A percentile compares a stretch with the other conserved stretches of the same genome.
Conservation (phyloP, 2,888 invertebrate genomes). For the Aspidapion aeneum region DNA sequence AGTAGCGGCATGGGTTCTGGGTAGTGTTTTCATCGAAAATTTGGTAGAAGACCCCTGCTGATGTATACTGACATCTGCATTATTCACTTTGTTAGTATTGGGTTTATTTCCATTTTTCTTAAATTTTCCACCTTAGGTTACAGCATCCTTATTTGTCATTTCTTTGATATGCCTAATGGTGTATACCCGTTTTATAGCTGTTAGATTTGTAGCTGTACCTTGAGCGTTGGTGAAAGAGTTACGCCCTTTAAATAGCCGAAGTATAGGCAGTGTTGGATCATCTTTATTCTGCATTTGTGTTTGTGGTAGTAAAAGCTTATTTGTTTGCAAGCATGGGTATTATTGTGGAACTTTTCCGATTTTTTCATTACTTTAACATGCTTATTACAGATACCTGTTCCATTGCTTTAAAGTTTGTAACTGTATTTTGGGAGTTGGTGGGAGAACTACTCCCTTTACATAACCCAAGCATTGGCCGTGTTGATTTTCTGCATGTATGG, state of each 20-base stretch:
- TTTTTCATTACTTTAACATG: no score
- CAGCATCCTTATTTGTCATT: neutral
- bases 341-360: conserved; percentile 58
- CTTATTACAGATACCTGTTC: no score
- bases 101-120: conserved; percentile 28
- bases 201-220: conserved; percentile 54
- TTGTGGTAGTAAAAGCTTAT: conserved; percentile 61
- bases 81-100: conserved; percentile 50
- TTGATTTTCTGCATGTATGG: no score
- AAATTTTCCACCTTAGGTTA: conserved; percentile 51
- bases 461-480: no score
- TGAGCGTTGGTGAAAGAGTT: conserved; percentile 76
- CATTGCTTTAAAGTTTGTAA: no score
- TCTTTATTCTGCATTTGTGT: conserved; percentile 63
- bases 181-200: conserved; percentile 56
- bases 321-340: conserved; percentile 57
- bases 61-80: conserved; percentile 63
- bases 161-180: neutral
- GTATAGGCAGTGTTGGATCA: conserved; percentile 64
- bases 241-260: conserved; percentile 54
- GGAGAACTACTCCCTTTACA: no score
- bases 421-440: no score
- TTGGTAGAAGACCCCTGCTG: conserved; percentile 62
- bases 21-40: conserved; percentile 58
- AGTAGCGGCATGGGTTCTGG: conserved; percentile 58